Evolutionary conservation across 2,888 invertebrate genomes (phyloP).

Genomic region (Oegoconia quadripuncta): DNA sequence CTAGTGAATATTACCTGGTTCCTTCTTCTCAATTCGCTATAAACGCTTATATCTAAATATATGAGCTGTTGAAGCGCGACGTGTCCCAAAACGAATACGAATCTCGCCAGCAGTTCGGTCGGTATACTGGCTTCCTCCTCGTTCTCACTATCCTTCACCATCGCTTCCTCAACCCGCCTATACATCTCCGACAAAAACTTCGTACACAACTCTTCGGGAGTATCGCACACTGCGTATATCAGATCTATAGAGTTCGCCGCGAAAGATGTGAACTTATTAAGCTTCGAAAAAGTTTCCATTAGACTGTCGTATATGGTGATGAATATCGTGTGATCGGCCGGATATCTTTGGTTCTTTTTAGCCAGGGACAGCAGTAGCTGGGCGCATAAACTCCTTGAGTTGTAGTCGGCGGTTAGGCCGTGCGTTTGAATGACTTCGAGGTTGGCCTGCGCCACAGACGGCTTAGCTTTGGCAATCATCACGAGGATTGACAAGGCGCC

Average conservation of each 20-base stretch:
- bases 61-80: conserved; percentile 88
- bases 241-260: conserved; percentile 74
- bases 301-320: conserved; percentile 53
- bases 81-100: conserved; percentile 84
- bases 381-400: conserved; percentile 51
- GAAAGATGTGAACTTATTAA: conserved; percentile 70
- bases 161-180: conserved; percentile 56
- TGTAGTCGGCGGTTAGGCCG: conserved; percentile 81
- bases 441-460: conserved; percentile 82
- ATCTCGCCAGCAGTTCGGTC: conserved; percentile 67
- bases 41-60: conserved; percentile 89
- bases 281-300: conserved; percentile 66
- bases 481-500: conserved; percentile 87
- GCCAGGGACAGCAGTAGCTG: conserved; percentile 55
- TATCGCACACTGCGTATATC: conserved; percentile 78
- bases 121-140: conserved; percentile 55
- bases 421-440: conserved; percentile 85
- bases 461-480: conserved; percentile 83
- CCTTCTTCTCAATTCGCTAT: conserved; percentile 85
- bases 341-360: conserved; percentile 60
- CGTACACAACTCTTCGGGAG: conserved; percentile 74
- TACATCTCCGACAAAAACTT: conserved; percentile 72
- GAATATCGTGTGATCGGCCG: conserved; percentile 56
- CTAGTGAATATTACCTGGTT: conserved; percentile 49
- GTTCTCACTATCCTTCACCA: conserved; percentile 46